phyloP scores from a whole-genome alignment of 1,140 invertebrate species.

The Tetragnatha versicolor region DNA sequence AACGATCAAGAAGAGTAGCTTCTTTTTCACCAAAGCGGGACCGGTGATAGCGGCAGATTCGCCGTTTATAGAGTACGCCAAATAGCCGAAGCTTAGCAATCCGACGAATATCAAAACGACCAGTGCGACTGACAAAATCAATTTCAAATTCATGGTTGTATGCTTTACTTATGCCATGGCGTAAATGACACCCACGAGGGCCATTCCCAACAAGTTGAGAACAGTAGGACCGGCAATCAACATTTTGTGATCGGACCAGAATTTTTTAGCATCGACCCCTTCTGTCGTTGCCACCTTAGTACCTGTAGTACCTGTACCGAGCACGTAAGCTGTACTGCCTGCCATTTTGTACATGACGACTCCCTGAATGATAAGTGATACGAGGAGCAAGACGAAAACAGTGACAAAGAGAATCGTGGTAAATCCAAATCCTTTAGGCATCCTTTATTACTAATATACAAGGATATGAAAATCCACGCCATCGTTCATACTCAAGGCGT shows the following conservation, averaged over 20 bases:
- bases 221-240: background rate
- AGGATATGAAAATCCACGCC: background rate
- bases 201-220: background rate
- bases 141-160: slow-evolving; percentile 14
- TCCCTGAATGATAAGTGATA: background rate
- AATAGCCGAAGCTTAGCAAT: background rate
- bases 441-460: too few relatives aligned
- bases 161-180: background rate
- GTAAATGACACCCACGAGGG: background rate
- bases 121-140: background rate
- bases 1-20: background rate
- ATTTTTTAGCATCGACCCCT: background rate
- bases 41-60: background rate
- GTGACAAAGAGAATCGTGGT: background rate
- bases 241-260: background rate
- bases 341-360: background rate
- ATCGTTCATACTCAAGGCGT: background rate
- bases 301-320: background rate
- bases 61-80: background rate
- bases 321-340: background rate
- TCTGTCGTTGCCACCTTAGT: background rate
- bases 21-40: background rate
- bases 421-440: slow-evolving; percentile 10
- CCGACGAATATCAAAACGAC: background rate
- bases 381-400: background rate